These are phyloP conservation scores for Pissodes strobi DNA, from an alignment of 1,140 invertebrate genomes.

Conservation along the genomic window DNA sequence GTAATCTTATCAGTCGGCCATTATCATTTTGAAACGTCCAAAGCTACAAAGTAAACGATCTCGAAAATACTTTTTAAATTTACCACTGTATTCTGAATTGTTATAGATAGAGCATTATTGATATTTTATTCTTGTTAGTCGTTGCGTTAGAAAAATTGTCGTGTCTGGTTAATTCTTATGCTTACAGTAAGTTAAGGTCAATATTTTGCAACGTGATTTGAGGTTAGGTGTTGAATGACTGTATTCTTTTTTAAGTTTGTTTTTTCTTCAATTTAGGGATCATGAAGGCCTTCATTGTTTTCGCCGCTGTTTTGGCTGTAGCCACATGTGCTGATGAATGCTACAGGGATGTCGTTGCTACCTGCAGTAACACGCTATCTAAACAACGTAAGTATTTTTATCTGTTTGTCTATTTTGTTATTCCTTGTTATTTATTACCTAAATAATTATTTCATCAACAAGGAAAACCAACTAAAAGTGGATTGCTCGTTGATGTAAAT, in stretches of 20 bases:
- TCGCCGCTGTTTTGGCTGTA: slow-evolving; percentile 59
- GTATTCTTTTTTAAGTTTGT: slow-evolving; percentile 10
- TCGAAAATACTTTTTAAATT: not conserved
- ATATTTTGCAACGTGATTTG: not conserved
- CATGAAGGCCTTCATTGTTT: slow-evolving; percentile 63
- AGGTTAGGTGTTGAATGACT: not conserved
- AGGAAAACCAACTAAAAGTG: too few relatives aligned
- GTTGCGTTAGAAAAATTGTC: too few relatives aligned
- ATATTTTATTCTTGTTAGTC: not conserved
- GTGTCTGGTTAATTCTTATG: not conserved
- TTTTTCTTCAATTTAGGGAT: slow-evolving; percentile 47
- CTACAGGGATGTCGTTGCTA: slow-evolving; percentile 63
- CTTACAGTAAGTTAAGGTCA: not conserved
- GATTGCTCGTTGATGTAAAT: too few relatives aligned
- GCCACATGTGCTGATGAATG: slow-evolving; percentile 63
- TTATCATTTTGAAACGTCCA: not conserved
- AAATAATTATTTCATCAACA: too few relatives aligned
- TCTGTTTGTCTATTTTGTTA: too few relatives aligned
- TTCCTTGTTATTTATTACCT: too few relatives aligned
- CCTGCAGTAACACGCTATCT: slow-evolving; percentile 58
- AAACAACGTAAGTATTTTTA: slow-evolving; percentile 51
- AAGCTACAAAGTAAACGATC: not conserved
- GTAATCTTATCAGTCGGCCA: not conserved
- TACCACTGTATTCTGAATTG: not conserved
- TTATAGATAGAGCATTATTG: not conserved